phyloP scores from a whole-genome alignment of 1,140 invertebrate species.

The Aphelenchoides avenae region DNA sequence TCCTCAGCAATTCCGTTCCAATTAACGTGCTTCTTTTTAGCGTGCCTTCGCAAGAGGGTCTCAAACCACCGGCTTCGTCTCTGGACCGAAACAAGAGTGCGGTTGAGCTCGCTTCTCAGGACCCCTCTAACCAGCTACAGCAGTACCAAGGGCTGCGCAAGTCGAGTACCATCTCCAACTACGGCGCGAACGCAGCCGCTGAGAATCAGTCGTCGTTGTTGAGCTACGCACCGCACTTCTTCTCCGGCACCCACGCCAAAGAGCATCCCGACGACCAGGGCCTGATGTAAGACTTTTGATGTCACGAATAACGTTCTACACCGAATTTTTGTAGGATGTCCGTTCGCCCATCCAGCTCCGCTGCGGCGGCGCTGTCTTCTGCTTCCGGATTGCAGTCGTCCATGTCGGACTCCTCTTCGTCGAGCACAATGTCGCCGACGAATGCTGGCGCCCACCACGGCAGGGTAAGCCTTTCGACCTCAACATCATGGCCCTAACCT shows the following conservation, averaged over 20 bases:
- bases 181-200: not conserved
- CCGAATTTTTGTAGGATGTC: not conserved
- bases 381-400: no score
- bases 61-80: not conserved
- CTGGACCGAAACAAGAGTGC: conserved; percentile 12
- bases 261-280: conserved; percentile 1
- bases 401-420: no score
- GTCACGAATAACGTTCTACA: not conserved
- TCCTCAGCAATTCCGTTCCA: not conserved
- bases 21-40: not conserved
- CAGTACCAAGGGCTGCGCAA: not conserved
- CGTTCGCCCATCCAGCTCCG: no score
- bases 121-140: not conserved
- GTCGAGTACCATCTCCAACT: conserved; percentile 2
- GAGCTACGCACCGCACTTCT: not conserved
- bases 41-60: not conserved
- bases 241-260: not conserved
- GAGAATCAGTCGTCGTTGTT: not conserved
- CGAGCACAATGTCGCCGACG: no score
- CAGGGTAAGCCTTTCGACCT: no score
- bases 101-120: not conserved
- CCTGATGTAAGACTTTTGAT: not conserved
- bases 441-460: no score
- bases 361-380: no score
- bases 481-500: no score